Percentiles rank a stretch among this genome's conserved stretches.
These are phyloP conservation scores for Catonia carolina DNA, from an alignment of 2,888 invertebrate genomes.

Conservation along the genomic window DNA sequence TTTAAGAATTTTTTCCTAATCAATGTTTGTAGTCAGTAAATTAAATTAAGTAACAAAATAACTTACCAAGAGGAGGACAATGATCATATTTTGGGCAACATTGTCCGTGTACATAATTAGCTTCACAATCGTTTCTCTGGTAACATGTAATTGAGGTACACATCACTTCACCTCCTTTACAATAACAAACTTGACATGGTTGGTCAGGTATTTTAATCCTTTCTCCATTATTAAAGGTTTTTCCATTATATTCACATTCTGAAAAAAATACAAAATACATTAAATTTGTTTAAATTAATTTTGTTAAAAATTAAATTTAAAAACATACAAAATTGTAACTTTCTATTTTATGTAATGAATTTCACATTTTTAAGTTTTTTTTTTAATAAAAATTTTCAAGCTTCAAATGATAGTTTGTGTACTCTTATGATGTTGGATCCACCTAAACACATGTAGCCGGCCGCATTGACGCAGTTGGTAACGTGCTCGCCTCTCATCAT, in stretches of 20 bases:
- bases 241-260: conserved; percentile 72
- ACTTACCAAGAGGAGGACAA: conserved; percentile 60
- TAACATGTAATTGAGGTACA: conserved; percentile 72
- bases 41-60: too few species aligned
- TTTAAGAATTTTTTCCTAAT: too few species aligned
- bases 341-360: not conserved
- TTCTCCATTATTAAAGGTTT: conserved; percentile 68
- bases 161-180: conserved; percentile 70
- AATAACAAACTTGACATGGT: conserved; percentile 76
- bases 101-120: conserved; percentile 61
- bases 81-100: conserved; percentile 78
- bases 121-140: conserved; percentile 66
- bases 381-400: conserved; percentile 12
- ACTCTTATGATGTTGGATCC: too few species aligned
- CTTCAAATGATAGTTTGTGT: too few species aligned
- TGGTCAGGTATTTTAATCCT: conserved; percentile 56
- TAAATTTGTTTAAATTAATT: not conserved
- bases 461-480: too few species aligned
- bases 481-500: too few species aligned
- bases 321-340: not conserved
- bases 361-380: not conserved
- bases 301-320: not conserved
- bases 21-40: too few species aligned
- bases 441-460: too few species aligned
- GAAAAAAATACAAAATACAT: conserved; percentile 35